Conservation (phyloP, 2,797 vertebrate genomes). For the Scarus forsteni region DNA sequence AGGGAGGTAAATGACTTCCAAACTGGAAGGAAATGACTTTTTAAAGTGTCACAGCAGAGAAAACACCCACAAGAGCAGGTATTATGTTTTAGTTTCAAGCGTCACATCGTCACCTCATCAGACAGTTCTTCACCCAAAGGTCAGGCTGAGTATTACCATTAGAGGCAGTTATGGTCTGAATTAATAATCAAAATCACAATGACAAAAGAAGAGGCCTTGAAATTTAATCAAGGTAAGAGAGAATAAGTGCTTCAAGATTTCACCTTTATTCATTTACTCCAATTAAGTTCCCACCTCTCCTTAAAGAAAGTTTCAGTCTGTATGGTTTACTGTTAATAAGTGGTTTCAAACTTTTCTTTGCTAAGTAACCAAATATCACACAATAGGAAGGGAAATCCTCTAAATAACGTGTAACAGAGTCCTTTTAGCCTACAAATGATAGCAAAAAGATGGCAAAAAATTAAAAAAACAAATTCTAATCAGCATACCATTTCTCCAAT, state of each 20-base stretch:
- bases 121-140: slow-evolving; percentile 8
- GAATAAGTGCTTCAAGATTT: slow-evolving; percentile 19
- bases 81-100: not conserved
- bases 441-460: too few relatives aligned
- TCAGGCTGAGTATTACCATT: slow-evolving; percentile 27
- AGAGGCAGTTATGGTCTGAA: not conserved
- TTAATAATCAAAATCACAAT: slow-evolving; percentile 16
- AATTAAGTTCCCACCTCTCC: slow-evolving; percentile 6
- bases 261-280: slow-evolving; percentile 19
- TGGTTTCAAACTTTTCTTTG: too few relatives aligned
- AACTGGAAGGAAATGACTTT: slow-evolving; percentile 31
- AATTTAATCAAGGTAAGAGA: slow-evolving; percentile 11
- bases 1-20: slow-evolving; percentile 43
- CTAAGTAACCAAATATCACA: too few relatives aligned
- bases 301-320: not conserved
- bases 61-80: slow-evolving; percentile 15
- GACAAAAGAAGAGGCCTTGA: slow-evolving; percentile 15
- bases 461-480: too few relatives aligned
- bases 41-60: slow-evolving; percentile 29
- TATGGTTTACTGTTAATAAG: too few relatives aligned
- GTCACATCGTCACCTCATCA: slow-evolving; percentile 2
- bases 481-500: too few relatives aligned
- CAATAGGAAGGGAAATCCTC: too few relatives aligned
- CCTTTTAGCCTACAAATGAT: too few relatives aligned
- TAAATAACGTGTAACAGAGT: too few relatives aligned